Base-by-base conservation (phyloP, 2,797 vertebrate genomes). In the Malacoraja senta region DNA sequence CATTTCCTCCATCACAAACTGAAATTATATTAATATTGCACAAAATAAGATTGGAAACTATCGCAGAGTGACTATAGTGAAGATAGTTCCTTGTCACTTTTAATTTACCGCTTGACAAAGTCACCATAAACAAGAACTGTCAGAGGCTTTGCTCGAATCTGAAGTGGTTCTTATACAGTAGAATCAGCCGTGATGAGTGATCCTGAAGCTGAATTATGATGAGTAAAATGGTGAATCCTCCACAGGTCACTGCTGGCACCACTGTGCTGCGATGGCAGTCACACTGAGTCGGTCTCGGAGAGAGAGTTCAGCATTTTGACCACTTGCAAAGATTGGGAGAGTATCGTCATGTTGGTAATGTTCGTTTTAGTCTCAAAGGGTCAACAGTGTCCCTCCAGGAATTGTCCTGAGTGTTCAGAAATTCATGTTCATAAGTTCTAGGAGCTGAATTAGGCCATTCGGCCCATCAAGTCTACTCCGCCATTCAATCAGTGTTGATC, bases 71-170 rank as follows among this genome's bases (percentile, higher is more conserved):
- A 68, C n/a, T 32, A 17, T n/a, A 88, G 63, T 10, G 17, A 21
- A 88, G 17, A 68, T 68, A 88, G 84, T 88, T 88, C 68, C 84
- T 68, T 88, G 84, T 88, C 84, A 88, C 32, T 88, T 88, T 24
- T 32, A 21, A 35, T 68, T 88, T 88, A n/a, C 32, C 17, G n/a
- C 61, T 65, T 88, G 84, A 68, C 84, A 88, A 88, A 68, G 84
- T 35, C 68, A 68, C 15, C 21, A 65, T 68, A 35, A 88, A 88
- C 61, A 88, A 68, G 84, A 88, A 88, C 15, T 21, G 63, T n/a
- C 84, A 68, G n/a, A 0, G 61, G n/a, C n/a, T 68, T 88, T 88
- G 63, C 84, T 68, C 8, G 61, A 65, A 9, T 68, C 68, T 68
- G 15, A 68, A 35, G 63, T 35, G 84, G 7, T 88, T 88, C 63